Evolutionary conservation across 2,888 invertebrate species (phyloP).

Genomic region (Saturnia japonica): DNA sequence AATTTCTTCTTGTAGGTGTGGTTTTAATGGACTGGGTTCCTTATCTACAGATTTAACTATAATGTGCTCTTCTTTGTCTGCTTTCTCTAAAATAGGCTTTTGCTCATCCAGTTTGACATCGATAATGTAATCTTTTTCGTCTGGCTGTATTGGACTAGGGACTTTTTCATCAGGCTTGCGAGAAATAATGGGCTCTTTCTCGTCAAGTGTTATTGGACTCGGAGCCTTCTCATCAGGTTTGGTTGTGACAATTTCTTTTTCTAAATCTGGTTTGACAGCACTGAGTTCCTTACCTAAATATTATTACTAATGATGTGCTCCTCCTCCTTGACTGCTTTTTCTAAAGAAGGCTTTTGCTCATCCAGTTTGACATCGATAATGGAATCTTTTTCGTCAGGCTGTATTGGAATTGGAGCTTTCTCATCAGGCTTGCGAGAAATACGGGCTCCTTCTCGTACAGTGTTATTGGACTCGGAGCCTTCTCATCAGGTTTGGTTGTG

Average conservation of each 20-base stretch:
- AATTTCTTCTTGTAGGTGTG: background rate
- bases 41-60: background rate
- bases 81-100: too few species aligned
- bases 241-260: conserved; percentile 1
- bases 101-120: background rate
- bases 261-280: too few species aligned
- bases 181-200: too few species aligned
- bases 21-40: background rate
- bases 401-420: conserved; percentile 16
- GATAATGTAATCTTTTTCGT: background rate
- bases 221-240: conserved; percentile 14
- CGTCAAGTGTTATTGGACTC: background rate
- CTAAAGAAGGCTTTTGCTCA: too few species aligned
- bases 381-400: background rate
- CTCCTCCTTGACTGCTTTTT: too few species aligned
- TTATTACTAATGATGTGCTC: too few species aligned
- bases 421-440: background rate
- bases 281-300: too few species aligned
- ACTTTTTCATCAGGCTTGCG: conserved; percentile 10
- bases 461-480: conserved; percentile 3
- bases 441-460: too few species aligned
- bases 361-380: background rate
- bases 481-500: conserved; percentile 13
- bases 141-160: conserved; percentile 7
- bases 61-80: background rate